Evolutionary conservation across 1,140 invertebrate genomes (phyloP).

Genomic region (Archegozetes longisetosus): DNA sequence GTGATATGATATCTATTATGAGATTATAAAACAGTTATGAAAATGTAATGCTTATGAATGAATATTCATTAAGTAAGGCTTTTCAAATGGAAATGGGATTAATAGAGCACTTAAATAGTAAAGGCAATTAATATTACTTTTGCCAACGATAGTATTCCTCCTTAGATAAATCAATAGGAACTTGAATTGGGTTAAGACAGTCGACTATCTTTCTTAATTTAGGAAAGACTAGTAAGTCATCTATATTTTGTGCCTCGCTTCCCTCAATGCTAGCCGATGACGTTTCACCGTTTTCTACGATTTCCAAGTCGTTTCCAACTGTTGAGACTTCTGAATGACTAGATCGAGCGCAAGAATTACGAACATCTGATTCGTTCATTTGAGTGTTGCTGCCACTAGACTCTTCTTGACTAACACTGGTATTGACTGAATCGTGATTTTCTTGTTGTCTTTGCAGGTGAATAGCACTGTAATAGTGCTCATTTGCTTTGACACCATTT

Average conservation of each 20-base stretch:
- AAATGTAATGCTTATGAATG: no score
- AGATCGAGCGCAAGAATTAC: neutral
- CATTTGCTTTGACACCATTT: neutral
- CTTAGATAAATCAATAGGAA: neutral
- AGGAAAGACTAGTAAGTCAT: neutral
- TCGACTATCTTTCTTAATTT: neutral
- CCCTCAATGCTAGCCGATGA: neutral
- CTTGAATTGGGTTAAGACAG: neutral
- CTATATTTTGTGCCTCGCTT: neutral
- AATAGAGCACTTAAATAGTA: no score
- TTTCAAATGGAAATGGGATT: no score
- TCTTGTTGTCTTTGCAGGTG: neutral
- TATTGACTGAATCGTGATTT: neutral
- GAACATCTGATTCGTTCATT: neutral
- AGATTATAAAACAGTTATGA: no score
- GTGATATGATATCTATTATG: no score
- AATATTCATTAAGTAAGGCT: no score
- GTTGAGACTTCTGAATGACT: no score
- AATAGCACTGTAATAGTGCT: neutral
- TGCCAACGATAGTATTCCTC: neutral
- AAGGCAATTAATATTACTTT: no score
- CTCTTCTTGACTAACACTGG: neutral
- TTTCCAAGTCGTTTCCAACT: no score
- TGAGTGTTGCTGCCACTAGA: neutral
- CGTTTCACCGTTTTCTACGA: no score